phyloP scores from a whole-genome alignment of 2,113 vertebrate genomes.

The Percina caprodes region DNA sequence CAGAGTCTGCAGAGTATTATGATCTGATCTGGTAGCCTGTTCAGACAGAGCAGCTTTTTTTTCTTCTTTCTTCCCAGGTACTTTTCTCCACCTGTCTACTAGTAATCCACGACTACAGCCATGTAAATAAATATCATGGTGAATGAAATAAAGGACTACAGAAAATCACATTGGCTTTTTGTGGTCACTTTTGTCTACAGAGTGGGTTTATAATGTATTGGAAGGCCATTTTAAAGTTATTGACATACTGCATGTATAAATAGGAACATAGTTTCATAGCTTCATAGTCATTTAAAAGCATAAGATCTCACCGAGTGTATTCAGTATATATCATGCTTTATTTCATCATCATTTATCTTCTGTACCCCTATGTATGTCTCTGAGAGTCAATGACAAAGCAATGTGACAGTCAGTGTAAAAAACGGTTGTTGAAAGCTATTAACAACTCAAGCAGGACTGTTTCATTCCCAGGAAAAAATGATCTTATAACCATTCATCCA shows the following conservation, averaged over 20 bases:
- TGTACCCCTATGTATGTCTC: not conserved
- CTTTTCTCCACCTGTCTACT: not conserved
- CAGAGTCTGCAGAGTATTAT: slow-evolving; percentile 59
- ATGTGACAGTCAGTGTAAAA: slow-evolving; percentile 1
- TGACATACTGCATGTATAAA: not conserved
- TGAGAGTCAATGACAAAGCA: slow-evolving; percentile 33
- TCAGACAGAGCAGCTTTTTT: slow-evolving; percentile 5
- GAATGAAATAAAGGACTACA: slow-evolving; percentile 63
- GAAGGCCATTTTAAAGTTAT: not conserved
- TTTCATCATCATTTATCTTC: not conserved
- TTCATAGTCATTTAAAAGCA: not conserved
- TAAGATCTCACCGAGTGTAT: not conserved
- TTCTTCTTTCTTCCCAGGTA: not conserved
- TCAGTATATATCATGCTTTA: not conserved
- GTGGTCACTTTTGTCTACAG: not conserved
- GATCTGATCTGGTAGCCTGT: slow-evolving; percentile 31
- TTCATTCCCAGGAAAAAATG: slow-evolving; percentile 17
- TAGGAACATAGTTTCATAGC: not conserved
- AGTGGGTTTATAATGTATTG: not conserved
- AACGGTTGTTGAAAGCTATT: slow-evolving; percentile 48
- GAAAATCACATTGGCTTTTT: slow-evolving; percentile 14
- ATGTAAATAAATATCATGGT: slow-evolving; percentile 25
- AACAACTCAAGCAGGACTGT: slow-evolving; percentile 42
- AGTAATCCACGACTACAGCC: not conserved
- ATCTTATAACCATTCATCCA: not conserved